A percentile compares a stretch with the other conserved stretches of the same genome.
phyloP scores from a whole-genome alignment of 2,888 invertebrate species.

The Linyphia triangularis region DNA sequence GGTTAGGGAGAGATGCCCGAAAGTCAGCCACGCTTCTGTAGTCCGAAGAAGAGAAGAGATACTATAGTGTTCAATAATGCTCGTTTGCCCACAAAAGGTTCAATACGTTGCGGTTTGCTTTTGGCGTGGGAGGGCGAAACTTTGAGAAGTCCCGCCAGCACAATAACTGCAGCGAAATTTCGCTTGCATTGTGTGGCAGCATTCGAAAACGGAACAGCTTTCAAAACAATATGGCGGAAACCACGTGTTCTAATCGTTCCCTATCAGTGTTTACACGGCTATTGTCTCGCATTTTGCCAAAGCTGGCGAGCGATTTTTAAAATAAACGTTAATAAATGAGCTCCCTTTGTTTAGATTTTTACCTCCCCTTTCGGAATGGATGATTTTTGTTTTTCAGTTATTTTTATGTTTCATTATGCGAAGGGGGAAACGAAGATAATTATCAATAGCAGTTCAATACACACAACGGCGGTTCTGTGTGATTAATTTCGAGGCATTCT shows the following conservation, averaged over 20 bases:
- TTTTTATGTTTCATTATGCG: constrained; percentile 59
- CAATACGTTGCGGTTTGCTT: constrained; percentile 29
- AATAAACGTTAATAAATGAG: constrained; percentile 75
- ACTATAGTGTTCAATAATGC: constrained; percentile 57
- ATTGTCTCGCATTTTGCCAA: constrained; percentile 60
- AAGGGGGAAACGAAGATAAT: constrained; percentile 66
- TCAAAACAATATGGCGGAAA: constrained; percentile 75
- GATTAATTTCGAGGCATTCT: constrained; percentile 65
- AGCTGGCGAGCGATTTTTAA: constrained; percentile 69
- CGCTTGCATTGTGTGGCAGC: constrained; percentile 57
- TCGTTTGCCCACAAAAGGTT: constrained; percentile 40
- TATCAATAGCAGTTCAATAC: constrained; percentile 75
- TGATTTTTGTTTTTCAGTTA: constrained; percentile 50
- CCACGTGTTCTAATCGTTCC: constrained; percentile 74
- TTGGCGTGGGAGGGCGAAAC: constrained; percentile 3
- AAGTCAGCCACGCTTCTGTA: neutral
- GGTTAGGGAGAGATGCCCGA: constrained; percentile 27
- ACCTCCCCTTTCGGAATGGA: constrained; percentile 30
- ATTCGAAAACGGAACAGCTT: constrained; percentile 71
- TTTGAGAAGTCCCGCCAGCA: constrained; percentile 32
- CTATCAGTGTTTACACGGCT: constrained; percentile 74
- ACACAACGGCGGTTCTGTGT: constrained; percentile 10
- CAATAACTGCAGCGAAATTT: constrained; percentile 57
- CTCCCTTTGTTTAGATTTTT: constrained; percentile 65
- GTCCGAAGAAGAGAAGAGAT: constrained; percentile 40